phyloP scores from a whole-genome alignment of 23 tunicate species.

The Ascidia mentula region DNA sequence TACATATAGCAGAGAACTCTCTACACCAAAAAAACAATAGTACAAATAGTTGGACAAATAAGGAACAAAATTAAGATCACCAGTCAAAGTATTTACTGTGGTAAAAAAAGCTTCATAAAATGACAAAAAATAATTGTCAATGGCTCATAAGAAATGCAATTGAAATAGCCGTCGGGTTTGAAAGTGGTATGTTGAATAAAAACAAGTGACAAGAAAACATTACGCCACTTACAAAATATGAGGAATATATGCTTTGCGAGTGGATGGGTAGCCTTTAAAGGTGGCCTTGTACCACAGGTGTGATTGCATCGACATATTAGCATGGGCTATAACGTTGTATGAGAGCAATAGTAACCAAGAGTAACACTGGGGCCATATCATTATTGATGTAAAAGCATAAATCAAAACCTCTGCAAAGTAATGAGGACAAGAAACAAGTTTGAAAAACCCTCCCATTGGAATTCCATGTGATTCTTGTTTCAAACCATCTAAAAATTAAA shows the following conservation, averaged over 20 bases:
- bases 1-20: too few relatives aligned
- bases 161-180: too few relatives aligned
- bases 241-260: slow-evolving; percentile 62
- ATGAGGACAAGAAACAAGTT: slow-evolving; percentile 66
- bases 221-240: slow-evolving; percentile 18
- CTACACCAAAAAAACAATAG: too few relatives aligned
- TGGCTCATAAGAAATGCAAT: too few relatives aligned
- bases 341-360: slow-evolving; percentile 40
- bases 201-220: too few relatives aligned
- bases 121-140: too few relatives aligned
- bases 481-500: slow-evolving; percentile 25
- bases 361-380: slow-evolving; percentile 24
- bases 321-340: slow-evolving; percentile 48
- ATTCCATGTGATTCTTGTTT: slow-evolving; percentile 43
- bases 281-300: slow-evolving; percentile 60
- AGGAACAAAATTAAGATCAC: too few relatives aligned
- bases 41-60: too few relatives aligned
- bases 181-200: too few relatives aligned
- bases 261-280: slow-evolving; percentile 41
- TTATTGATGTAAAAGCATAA: slow-evolving; percentile 24
- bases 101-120: too few relatives aligned
- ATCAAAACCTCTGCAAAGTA: slow-evolving; percentile 59
- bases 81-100: too few relatives aligned
- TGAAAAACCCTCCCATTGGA: slow-evolving; percentile 46
- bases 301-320: slow-evolving; percentile 36